phyloP scores from a whole-genome alignment of 2,888 invertebrate genomes.

The Ochropleura leucogaster region DNA sequence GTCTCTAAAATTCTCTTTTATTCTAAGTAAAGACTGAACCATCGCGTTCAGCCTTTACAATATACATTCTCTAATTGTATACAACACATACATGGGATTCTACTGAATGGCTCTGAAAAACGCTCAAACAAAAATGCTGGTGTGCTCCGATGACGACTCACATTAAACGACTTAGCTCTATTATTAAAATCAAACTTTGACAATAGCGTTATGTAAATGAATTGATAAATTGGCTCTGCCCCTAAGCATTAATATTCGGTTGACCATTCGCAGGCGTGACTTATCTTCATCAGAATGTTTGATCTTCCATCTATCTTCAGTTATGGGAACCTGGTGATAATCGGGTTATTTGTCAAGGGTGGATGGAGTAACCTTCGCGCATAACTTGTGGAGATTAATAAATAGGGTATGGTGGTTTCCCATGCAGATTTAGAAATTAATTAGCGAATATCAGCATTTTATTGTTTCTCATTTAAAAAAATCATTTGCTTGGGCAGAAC shows the following conservation, averaged over 20 bases:
- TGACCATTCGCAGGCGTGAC: slow-evolving; percentile 36
- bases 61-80: too few relatives aligned
- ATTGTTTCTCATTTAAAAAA: not conserved
- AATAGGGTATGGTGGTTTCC: slow-evolving; percentile 14
- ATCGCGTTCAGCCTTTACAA: too few relatives aligned
- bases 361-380: slow-evolving; percentile 29
- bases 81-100: too few relatives aligned
- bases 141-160: not conserved
- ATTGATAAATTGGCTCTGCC: not conserved
- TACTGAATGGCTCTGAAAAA: not conserved
- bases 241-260: not conserved
- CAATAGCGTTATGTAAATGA: not conserved
- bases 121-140: not conserved
- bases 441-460: not conserved
- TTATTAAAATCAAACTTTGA: too few relatives aligned
- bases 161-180: not conserved
- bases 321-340: slow-evolving; percentile 24
- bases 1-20: too few relatives aligned
- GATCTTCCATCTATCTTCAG: slow-evolving; percentile 44
- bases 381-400: slow-evolving; percentile 53
- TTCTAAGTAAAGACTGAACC: too few relatives aligned
- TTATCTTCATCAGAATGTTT: slow-evolving; percentile 47
- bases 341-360: slow-evolving; percentile 26
- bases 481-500: too few relatives aligned
- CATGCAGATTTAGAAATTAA: slow-evolving; percentile 12